Evolutionary conservation across 2,113 vertebrate genomes (phyloP).

Genomic region (Lophura nycthemera): DNA sequence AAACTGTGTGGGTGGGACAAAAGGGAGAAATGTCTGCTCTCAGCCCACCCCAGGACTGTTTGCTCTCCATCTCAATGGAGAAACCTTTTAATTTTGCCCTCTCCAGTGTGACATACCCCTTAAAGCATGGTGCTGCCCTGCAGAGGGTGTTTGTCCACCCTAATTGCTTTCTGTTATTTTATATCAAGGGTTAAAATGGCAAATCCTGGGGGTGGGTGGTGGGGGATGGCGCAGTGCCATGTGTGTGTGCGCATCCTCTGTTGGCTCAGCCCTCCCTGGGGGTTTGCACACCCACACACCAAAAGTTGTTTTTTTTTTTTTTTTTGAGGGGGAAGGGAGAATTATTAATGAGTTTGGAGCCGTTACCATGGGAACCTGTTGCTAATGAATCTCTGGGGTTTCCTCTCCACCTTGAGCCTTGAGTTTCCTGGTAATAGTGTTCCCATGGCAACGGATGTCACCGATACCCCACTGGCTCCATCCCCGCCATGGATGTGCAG

Average conservation of each 20-base stretch:
- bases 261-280: not conserved
- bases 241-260: rapidly evolving
- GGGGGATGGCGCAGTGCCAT: rapidly evolving
- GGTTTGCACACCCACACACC: constrained; percentile 55
- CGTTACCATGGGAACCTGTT: constrained; percentile 89
- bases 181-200: rapidly evolving
- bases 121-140: not conserved
- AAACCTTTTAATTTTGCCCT: not conserved
- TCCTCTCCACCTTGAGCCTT: constrained; percentile 78
- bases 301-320: not conserved
- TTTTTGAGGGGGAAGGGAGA: not conserved
- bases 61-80: rapidly evolving
- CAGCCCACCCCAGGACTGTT: rapidly evolving
- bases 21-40: not conserved
- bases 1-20: rapidly evolving
- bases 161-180: not conserved
- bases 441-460: constrained; percentile 82
- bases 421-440: constrained; percentile 78
- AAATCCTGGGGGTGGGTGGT: rapidly evolving
- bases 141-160: rapidly evolving
- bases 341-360: constrained; percentile 83
- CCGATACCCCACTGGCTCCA: constrained; percentile 71
- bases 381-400: constrained; percentile 95
- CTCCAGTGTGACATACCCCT: rapidly evolving
- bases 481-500: constrained; percentile 29